Conservation (phyloP, 2,797 vertebrate species). For the Eidolon dupreanum region DNA sequence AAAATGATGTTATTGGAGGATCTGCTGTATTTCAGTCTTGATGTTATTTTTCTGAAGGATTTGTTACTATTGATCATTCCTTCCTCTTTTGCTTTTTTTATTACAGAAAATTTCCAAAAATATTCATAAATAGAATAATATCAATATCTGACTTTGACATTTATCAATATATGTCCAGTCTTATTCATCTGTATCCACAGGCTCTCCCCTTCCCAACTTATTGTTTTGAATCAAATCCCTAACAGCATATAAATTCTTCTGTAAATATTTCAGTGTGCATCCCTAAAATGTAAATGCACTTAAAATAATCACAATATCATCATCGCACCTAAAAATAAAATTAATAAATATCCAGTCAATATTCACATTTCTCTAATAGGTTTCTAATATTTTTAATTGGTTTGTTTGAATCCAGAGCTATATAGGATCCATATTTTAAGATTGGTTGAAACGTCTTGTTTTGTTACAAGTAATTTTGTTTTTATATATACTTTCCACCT, state of each 20-base stretch:
- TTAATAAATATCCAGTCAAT: neutral
- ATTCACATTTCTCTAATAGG: neutral
- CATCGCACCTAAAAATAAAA: neutral
- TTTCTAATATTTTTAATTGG: neutral
- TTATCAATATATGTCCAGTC: neutral
- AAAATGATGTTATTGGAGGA: no score
- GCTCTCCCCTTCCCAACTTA: neutral
- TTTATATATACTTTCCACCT: neutral
- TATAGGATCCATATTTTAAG: neutral
- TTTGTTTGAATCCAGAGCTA: neutral
- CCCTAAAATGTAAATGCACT: neutral
- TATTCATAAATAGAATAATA: no score
- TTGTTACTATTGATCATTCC: no score
- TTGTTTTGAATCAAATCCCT: constrained; percentile 37
- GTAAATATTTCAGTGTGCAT: neutral
- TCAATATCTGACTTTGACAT: neutral
- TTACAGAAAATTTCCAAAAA: no score
- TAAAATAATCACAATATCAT: neutral
- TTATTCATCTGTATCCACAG: neutral
- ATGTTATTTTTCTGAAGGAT: no score
- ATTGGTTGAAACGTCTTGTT: constrained; percentile 20
- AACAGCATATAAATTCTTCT: neutral
- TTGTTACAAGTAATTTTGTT: neutral
- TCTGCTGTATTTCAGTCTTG: no score
- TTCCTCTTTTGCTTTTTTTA: no score